These are phyloP conservation scores for Bujurquina vittata DNA, from an alignment of 2,113 vertebrate species.

Conservation along the genomic window DNA sequence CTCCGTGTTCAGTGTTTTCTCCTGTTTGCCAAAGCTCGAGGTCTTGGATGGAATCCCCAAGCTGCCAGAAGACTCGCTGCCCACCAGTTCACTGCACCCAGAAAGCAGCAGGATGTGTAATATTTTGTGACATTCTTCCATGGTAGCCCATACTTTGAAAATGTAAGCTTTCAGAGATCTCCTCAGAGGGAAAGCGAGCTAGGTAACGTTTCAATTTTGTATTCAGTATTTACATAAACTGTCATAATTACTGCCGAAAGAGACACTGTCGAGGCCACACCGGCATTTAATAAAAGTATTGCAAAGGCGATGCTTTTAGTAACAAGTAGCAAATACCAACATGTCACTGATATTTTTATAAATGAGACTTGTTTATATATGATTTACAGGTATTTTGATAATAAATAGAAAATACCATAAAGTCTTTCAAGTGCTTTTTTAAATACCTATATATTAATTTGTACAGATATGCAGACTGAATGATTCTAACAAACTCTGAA, in stretches of 20 bases:
- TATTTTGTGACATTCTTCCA: constrained; percentile 80
- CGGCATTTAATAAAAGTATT: background rate
- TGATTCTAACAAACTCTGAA: no score
- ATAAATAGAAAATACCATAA: constrained; percentile 38
- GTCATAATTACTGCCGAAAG: constrained; percentile 20
- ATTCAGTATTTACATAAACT: background rate
- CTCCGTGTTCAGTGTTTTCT: constrained; percentile 86
- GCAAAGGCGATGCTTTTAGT: background rate
- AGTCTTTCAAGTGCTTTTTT: background rate
- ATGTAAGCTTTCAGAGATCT: background rate
- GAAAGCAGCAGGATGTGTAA: constrained; percentile 83
- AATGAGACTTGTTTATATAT: background rate
- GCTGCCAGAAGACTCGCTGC: constrained; percentile 86
- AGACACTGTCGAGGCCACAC: background rate
- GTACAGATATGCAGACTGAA: constrained; percentile 16
- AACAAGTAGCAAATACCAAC: background rate
- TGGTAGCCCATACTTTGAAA: background rate
- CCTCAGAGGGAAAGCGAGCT: background rate
- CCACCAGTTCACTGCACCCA: constrained; percentile 60
- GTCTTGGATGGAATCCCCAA: constrained; percentile 90
- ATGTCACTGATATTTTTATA: background rate
- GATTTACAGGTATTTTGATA: constrained; percentile 32
- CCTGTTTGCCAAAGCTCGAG: constrained; percentile 94
- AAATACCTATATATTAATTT: background rate
- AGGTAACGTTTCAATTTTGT: background rate